Evolutionary conservation across 2,113 vertebrate genomes (phyloP).

Genomic region (Lagopus leucura): DNA sequence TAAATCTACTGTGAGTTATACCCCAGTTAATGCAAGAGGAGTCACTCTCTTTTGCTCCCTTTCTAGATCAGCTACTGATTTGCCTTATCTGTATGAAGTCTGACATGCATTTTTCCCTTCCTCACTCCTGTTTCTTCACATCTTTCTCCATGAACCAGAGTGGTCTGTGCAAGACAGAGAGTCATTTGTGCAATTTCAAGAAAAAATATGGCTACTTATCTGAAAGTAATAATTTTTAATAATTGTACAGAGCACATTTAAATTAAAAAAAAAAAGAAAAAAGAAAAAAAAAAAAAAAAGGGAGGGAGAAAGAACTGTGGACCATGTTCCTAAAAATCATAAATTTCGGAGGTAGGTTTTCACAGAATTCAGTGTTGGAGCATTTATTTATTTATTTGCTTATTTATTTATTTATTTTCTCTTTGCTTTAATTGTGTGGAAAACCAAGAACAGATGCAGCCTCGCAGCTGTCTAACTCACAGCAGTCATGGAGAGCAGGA

Average conservation of each 20-base stretch:
- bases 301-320: not conserved
- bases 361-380: not conserved
- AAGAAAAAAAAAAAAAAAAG: not conserved
- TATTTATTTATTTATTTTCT: slow-evolving; percentile 23
- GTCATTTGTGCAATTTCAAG: not conserved
- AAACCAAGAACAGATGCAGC: slow-evolving; percentile 51
- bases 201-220: not conserved
- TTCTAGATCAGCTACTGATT: not conserved
- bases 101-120: not conserved
- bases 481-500: not conserved
- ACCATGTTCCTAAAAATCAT: not conserved
- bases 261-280: not conserved
- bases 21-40: not conserved
- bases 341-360: not conserved
- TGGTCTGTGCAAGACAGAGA: not conserved
- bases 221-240: not conserved
- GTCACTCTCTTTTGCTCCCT: not conserved
- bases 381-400: slow-evolving; percentile 30
- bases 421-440: slow-evolving; percentile 28
- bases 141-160: not conserved
- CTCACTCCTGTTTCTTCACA: not conserved
- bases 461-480: not conserved
- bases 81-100: not conserved
- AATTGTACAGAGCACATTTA: not conserved
- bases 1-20: not conserved